These are phyloP conservation scores for Himalopsyche kuldschensis DNA, from an alignment of 2,888 invertebrate genomes.

Conservation along the genomic window DNA sequence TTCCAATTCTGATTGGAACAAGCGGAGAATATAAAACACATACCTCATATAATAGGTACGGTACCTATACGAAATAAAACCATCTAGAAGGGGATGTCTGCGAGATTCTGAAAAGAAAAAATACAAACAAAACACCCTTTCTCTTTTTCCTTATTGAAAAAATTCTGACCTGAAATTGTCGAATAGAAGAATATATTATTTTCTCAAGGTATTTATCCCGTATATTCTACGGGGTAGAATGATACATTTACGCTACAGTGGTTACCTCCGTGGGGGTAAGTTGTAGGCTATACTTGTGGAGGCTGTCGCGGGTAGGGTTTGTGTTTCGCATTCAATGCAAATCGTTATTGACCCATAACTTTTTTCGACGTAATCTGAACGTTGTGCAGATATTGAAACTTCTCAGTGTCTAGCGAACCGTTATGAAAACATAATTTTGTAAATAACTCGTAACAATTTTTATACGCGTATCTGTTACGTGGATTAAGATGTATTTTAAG, in stretches of 20 bases:
- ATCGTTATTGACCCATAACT: constrained; percentile 13
- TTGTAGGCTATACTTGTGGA: background rate
- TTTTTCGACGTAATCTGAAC: constrained; percentile 5
- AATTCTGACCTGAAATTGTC: background rate
- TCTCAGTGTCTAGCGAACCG: constrained; percentile 6
- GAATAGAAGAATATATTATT: background rate
- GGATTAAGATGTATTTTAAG: background rate
- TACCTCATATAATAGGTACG: background rate
- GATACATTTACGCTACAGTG: background rate
- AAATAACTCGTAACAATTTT: background rate
- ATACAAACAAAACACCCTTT: background rate
- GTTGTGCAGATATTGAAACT: constrained; percentile 19
- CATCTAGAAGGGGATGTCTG: background rate
- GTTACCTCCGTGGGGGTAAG: background rate
- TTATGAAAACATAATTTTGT: constrained; percentile 15
- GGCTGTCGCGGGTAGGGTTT: background rate
- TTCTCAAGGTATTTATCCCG: background rate
- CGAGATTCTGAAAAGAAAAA: background rate
- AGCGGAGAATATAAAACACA: background rate
- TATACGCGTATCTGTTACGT: background rate
- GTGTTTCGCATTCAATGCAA: constrained; percentile 11
- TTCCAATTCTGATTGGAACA: background rate
- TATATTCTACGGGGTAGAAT: background rate
- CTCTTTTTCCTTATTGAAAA: background rate
- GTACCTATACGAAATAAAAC: background rate